Conservation (phyloP, 2,113 vertebrate species). For the Onychostoma macrolepis region DNA sequence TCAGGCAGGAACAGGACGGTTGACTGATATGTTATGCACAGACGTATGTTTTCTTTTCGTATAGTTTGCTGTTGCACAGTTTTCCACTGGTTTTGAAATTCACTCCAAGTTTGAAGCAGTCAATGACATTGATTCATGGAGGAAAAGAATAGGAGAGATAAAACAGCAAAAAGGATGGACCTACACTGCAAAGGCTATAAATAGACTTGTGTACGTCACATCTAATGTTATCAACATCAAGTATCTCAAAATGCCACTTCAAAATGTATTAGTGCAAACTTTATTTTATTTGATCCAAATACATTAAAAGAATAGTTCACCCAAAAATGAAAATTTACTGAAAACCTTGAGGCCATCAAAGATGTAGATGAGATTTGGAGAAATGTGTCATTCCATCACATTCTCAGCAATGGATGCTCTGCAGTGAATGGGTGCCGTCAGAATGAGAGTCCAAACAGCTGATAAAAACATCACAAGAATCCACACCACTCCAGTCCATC, state of each 20-base stretch:
- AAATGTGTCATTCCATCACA: no score
- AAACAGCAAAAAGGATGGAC: fast-evolving
- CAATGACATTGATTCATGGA: not conserved
- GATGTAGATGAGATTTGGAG: no score
- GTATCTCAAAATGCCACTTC: not conserved
- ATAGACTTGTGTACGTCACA: constrained; percentile 60
- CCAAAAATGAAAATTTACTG: no score
- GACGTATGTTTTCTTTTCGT: constrained; percentile 30
- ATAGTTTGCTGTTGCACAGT: constrained; percentile 74
- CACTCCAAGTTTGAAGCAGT: constrained; percentile 58
- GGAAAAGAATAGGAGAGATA: constrained; percentile 40
- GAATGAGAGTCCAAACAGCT: no score
- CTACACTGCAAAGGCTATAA: constrained; percentile 60
- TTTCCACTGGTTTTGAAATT: fast-evolving
- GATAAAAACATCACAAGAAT: no score
- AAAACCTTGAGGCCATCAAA: no score
- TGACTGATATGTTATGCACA: not conserved
- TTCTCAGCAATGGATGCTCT: no score
- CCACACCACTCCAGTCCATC: no score
- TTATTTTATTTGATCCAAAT: not conserved
- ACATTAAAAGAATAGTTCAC: no score
- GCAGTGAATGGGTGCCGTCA: no score
- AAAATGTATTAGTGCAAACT: not conserved
- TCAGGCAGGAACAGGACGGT: not conserved
- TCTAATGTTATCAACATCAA: constrained; percentile 39